Conservation (phyloP, 2,888 invertebrate species). For the Ptychoptera albimana region DNA sequence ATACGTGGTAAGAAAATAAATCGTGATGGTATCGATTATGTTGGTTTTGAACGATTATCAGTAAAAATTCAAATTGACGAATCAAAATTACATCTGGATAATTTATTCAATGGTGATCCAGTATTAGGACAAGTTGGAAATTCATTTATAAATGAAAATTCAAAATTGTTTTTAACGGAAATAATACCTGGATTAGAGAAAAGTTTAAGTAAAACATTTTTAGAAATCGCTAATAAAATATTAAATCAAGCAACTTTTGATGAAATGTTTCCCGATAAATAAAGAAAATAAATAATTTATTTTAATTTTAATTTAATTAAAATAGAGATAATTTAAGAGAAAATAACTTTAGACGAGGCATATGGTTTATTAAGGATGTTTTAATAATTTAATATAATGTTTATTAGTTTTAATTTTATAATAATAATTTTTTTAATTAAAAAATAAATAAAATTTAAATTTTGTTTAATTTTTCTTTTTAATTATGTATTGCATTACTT, state of each 20-base stretch:
- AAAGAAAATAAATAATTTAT: neutral
- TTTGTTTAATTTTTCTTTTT: too few relatives aligned
- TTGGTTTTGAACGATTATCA: conserved; percentile 24
- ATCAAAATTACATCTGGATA: conserved; percentile 24
- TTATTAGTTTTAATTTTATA: too few relatives aligned
- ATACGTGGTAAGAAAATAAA: conserved; percentile 23
- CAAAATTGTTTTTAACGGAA: conserved; percentile 25
- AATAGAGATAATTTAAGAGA: too few relatives aligned
- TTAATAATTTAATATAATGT: too few relatives aligned
- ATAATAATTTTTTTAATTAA: too few relatives aligned
- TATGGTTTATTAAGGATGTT: too few relatives aligned
- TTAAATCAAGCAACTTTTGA: conserved; percentile 26
- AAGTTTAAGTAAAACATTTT: conserved; percentile 25
- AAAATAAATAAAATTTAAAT: too few relatives aligned
- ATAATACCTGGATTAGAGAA: conserved; percentile 28
- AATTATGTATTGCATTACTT: too few relatives aligned
- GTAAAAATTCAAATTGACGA: conserved; percentile 23
- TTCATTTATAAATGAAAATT: conserved; percentile 26
- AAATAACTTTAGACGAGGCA: too few relatives aligned
- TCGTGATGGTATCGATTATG: conserved; percentile 20
- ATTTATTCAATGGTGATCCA: conserved; percentile 27
- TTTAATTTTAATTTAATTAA: too few relatives aligned
- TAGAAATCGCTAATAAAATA: conserved; percentile 27
- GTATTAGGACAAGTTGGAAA: conserved; percentile 27
- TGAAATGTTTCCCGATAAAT: conserved; percentile 26